Percentiles rank a stretch among this genome's conserved stretches.
phyloP scores from a whole-genome alignment of 2,888 invertebrate species.

The Agriotes lineatus region DNA sequence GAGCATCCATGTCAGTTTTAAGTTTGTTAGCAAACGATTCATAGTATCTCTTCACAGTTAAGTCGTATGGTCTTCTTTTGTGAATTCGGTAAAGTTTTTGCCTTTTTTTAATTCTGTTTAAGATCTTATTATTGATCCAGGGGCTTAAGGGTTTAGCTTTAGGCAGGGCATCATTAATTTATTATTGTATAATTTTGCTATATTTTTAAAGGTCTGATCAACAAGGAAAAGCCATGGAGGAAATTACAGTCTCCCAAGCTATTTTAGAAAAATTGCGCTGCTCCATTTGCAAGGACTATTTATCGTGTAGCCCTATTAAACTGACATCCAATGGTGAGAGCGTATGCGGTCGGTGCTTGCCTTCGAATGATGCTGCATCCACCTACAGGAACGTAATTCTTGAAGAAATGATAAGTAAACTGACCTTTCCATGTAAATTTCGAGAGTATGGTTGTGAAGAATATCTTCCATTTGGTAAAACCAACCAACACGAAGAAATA shows the following conservation, averaged over 20 bases:
- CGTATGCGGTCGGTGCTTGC: slow-evolving; percentile 60
- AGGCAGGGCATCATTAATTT: too few species aligned
- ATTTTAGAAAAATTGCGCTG: slow-evolving; percentile 54
- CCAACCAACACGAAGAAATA: slow-evolving; percentile 1
- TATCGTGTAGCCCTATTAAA: slow-evolving; percentile 60
- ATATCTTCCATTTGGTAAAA: neutral
- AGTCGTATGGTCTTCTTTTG: too few species aligned
- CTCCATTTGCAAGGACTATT: slow-evolving; percentile 55
- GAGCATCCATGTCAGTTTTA: too few species aligned
- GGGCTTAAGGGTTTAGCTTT: too few species aligned
- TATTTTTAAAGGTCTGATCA: too few species aligned
- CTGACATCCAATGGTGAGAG: slow-evolving; percentile 55
- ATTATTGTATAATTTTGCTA: too few species aligned
- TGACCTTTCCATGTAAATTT: slow-evolving; percentile 10
- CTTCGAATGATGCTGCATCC: neutral
- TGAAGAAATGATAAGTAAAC: slow-evolving; percentile 6
- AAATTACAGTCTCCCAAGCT: slow-evolving; percentile 41
- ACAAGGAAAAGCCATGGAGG: neutral
- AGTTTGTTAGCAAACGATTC: too few species aligned
- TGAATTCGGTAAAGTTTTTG: too few species aligned
- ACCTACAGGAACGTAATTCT: slow-evolving; percentile 5
- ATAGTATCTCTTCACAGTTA: too few species aligned
- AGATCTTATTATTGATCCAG: too few species aligned
- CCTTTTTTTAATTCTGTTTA: too few species aligned
- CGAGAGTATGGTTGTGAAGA: slow-evolving; percentile 5